These are phyloP conservation scores for Malaclemys terrapin DNA, from an alignment of 2,113 vertebrate species.

Conservation along the genomic window DNA sequence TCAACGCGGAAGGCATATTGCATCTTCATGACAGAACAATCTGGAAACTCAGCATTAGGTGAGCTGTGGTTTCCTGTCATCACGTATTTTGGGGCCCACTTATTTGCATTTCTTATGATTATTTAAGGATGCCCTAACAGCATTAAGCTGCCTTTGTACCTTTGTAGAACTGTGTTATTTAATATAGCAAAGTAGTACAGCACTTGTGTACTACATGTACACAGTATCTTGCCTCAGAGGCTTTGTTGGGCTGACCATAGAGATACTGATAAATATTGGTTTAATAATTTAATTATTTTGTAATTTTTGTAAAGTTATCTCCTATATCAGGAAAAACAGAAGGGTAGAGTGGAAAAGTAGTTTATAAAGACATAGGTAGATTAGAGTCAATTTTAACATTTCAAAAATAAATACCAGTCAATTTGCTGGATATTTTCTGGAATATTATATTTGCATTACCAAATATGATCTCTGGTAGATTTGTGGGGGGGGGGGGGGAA, in stretches of 20 bases:
- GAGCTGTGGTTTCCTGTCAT: conserved; percentile 2
- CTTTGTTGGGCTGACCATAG: not conserved
- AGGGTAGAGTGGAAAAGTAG: not conserved
- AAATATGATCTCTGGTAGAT: not conserved
- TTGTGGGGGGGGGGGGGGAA: not conserved
- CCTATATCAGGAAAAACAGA: not conserved
- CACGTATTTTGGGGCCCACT: not conserved
- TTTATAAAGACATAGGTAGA: not conserved
- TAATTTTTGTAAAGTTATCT: not conserved
- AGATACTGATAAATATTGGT: not conserved
- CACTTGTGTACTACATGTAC: not conserved
- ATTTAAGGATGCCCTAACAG: conserved; percentile 25
- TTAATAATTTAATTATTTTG: not conserved
- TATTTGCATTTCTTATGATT: conserved; percentile 1
- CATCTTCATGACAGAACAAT: not conserved
- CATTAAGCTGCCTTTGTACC: not conserved
- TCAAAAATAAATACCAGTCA: not conserved
- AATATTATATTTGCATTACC: not conserved
- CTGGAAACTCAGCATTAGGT: not conserved
- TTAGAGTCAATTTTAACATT: not conserved
- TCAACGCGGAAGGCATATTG: not conserved
- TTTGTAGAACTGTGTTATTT: not conserved
- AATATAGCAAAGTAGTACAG: not conserved
- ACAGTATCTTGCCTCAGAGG: not conserved
- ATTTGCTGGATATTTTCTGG: not conserved